Evolutionary conservation across 2,888 invertebrate genomes (phyloP), one percentile per base, ranked within the genome.

Genomic region (Cantharis flavilabris): DNA sequence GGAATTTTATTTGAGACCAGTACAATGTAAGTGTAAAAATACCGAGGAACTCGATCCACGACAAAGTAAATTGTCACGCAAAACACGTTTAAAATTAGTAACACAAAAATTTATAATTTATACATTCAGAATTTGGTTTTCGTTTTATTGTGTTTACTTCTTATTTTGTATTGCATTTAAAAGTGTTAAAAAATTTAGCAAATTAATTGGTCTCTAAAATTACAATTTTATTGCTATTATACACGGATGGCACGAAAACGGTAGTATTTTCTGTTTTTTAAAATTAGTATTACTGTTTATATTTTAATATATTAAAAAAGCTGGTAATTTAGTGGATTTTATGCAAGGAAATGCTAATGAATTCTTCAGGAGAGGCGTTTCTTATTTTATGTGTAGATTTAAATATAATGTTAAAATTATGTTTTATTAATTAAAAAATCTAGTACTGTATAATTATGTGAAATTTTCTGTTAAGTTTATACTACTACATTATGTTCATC

Each of bases 1-100:
- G 74, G 65, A 65, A 74, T 71, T 76, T 69, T 71, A 70, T 71
- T 79, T 78, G 79, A 77, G 76, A 79, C 78, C 79, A 76, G 76
- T 80, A 76, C 80, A 80, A 80, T 80, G 76, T 49, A 80, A 81
- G 80, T 81, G 80, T 80, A 80, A 78, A 81, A 79, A 81, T 78
- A 75, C 79, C 62, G 73, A 77, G 76, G 78, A 79, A 77, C 75
- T 73, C 77, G 76, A 76, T 78, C 78, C 77, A 79, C 77, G 79
- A 80, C 80, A 73, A 64, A 76, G 72, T 76, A 73, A 71, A 73
- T 67, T 72, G 79, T 80, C 80, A 80, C 80, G 80, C 80, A 77
- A 80, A 75, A 73, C 77, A 72, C 70, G 72, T 75, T 69, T 72
- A 76, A 70, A 63, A 49, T 49, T 49, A 49, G 49, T 49, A 49